Evolutionary conservation across 2,888 invertebrate genomes (phyloP), one percentile per base, ranked within the genome.

Genomic region (Priocnemis perturbator): DNA sequence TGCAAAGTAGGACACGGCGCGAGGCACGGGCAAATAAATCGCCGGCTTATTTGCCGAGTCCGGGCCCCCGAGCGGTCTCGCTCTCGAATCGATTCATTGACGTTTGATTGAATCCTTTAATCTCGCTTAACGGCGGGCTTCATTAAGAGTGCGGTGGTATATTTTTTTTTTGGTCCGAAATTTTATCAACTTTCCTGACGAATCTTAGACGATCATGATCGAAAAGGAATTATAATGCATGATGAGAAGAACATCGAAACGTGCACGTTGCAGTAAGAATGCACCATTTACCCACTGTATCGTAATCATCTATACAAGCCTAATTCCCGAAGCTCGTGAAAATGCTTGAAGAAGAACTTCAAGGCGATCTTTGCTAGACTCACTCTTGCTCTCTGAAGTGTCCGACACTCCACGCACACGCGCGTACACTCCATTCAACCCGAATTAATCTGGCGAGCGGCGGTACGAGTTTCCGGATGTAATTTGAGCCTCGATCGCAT

Each of bases 1-100:
- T 70, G 78, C 70, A 78, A 78, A 78, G 66, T 71, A 70, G 73
- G 67, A 67, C 75, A 66, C 52, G 66, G 52, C 63, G 50, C 23
- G 23, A 26, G 59, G 44, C 64, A 57, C 11, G 47, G 47, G 64
- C 69, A 64, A 74, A 72, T 72, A 72, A 69, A 69, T 72, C 69
- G 52, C 64, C 69, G 61, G 71, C 69, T 72, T 74, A 72, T 72
- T 72, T 58, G 50, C 19, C 11, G 30, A 20, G 52, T 4, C 2
- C 53, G 21, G 17, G 19, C 5, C 48, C 3, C 3, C 3, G 17
- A 47, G 11, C 4, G 3, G 3, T 11, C 47, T 47, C 47, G 47
- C n/a, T 47, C 47, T 11, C 47, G 47, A n/a, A 47, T 47, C 47
- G 17, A 47, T 47, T 47, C 47, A 47, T 15, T n/a, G 47, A 15